Percentiles rank a stretch among this genome's conserved stretches.
phyloP scores from a whole-genome alignment of 2,888 invertebrate genomes.

The Dasysyrphus albostriatus region DNA sequence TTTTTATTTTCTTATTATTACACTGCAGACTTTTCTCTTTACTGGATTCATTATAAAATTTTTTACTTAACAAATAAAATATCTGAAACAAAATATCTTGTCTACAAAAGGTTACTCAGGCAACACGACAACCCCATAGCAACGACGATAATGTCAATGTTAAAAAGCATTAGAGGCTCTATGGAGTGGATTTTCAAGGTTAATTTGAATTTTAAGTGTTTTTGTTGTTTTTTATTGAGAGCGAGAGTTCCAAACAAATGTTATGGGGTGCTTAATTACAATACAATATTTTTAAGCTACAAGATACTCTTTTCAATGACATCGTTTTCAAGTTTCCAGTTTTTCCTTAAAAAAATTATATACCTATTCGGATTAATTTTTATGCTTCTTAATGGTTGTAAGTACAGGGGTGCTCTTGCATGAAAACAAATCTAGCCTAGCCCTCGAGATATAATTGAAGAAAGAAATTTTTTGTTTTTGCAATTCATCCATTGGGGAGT shows the following conservation, averaged over 20 bases:
- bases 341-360: not conserved
- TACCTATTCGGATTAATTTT: not conserved
- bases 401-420: not conserved
- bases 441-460: not conserved
- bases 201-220: slow-evolving; percentile 29
- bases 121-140: not conserved
- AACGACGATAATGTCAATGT: not conserved
- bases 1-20: not conserved
- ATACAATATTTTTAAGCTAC: slow-evolving; percentile 14
- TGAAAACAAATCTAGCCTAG: not conserved
- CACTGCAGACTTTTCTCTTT: not conserved
- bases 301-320: slow-evolving; percentile 13
- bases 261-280: slow-evolving; percentile 25
- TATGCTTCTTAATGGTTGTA: not conserved
- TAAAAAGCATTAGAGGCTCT: not conserved
- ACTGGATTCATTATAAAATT: slow-evolving; percentile 10
- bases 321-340: slow-evolving; percentile 9
- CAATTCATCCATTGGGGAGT: not conserved
- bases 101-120: not conserved
- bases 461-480: not conserved
- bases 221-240: not conserved
- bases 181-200: slow-evolving; percentile 11
- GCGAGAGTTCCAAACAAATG: slow-evolving; percentile 1
- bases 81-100: slow-evolving; percentile 11
- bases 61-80: slow-evolving; percentile 9